Base-by-base conservation (phyloP, 2,888 invertebrate genomes). In the Campaea margaritaria region DNA sequence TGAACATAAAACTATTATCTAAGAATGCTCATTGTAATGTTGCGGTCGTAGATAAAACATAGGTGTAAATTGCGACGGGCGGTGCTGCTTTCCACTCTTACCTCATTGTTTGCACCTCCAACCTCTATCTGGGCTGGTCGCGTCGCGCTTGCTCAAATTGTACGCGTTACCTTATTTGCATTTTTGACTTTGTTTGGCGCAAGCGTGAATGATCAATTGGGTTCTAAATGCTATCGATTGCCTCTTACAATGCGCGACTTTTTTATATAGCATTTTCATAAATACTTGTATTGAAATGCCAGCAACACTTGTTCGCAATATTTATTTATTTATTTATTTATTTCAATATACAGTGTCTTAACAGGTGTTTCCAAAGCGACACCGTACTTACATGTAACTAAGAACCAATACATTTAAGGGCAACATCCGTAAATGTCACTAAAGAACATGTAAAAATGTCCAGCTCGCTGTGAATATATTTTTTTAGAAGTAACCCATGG, bases 31-130 rank as follows among this genome's bases (percentile, higher is more conserved):
- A 50, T 57, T 52, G 58, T 55, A 56, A 60, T 59, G 60, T 64
- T 45, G 58, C 48, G 50, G 45, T 49, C 57, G 49, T 55, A 46
- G 45, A 60, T 58, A 64, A 64, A 60, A 47, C 62, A 58, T 54
- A 68, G 62, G 69, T 68, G 69, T 60, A 69, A 69, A 68, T 69
- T 69, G 55, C 58, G 65, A 64, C 64, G 41, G 53, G 48, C 48
- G 55, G 48, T 41, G 60, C 62, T 62, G 68, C 68, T 72, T 79
- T 79, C 75, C 78, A 70, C 74, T 76, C 64, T 80, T 80, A 78
- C 79, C 75, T 72, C 77, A 80, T 67, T 78, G 75, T 79, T 78
- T 79, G 69, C 74, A 62, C 58, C 69, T 70, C 50, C 68, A 67
- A 71, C 76, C 74, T 72, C 73, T 68, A 77, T 75, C 75, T 79